phyloP scores from a whole-genome alignment of 2,888 invertebrate genomes.

The Cryptus armator region DNA sequence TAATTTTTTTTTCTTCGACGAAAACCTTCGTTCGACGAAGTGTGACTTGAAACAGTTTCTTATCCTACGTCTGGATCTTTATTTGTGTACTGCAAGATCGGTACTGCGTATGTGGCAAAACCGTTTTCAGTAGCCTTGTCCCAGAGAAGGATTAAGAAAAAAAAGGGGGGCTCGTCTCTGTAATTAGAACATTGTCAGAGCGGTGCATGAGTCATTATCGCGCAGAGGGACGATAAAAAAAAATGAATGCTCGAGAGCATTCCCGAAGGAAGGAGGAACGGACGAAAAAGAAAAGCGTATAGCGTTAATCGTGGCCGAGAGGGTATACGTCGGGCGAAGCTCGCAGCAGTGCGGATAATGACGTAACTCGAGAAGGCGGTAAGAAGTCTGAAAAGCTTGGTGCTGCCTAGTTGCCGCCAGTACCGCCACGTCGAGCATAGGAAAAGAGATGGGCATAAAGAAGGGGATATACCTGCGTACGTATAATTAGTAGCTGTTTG shows the following conservation, averaged over 20 bases:
- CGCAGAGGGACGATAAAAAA: slow-evolving; percentile 1
- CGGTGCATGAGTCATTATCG: slow-evolving; percentile 48
- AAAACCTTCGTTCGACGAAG: neutral
- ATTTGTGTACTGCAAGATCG: neutral
- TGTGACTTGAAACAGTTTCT: neutral
- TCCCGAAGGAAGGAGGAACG: neutral
- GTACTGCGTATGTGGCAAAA: neutral
- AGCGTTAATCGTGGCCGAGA: slow-evolving; percentile 56
- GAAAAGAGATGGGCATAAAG: slow-evolving; percentile 30
- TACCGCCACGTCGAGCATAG: slow-evolving; percentile 13
- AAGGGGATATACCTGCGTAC: slow-evolving; percentile 58
- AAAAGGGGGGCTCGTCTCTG: neutral
- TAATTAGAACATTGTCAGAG: slow-evolving; percentile 43
- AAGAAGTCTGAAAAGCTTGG: slow-evolving; percentile 54
- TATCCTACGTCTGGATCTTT: neutral
- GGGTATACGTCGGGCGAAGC: slow-evolving; percentile 34
- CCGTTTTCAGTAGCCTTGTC: neutral
- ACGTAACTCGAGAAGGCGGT: slow-evolving; percentile 61
- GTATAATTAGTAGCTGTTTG: slow-evolving; percentile 65
- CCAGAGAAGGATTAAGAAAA: neutral
- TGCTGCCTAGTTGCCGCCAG: slow-evolving; percentile 5
- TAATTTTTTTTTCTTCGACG: neutral
- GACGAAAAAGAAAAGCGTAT: slow-evolving; percentile 32
- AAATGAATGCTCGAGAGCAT: neutral
- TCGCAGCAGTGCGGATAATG: slow-evolving; percentile 59